phyloP scores from a whole-genome alignment of 2,797 vertebrate genomes.

The Crenichthys baileyi region DNA sequence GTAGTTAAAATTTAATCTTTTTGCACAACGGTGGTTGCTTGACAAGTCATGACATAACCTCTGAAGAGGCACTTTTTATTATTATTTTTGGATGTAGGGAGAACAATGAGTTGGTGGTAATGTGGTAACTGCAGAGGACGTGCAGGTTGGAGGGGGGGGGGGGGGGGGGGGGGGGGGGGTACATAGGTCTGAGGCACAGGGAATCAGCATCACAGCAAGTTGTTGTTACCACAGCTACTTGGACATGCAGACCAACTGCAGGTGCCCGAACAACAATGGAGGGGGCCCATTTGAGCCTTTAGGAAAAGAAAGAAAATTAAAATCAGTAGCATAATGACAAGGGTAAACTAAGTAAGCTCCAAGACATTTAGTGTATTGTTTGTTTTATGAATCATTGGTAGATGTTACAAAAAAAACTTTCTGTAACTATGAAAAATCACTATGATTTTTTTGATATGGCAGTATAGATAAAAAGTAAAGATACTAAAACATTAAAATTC shows the following conservation, averaged over 20 bases:
- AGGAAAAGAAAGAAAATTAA: slow-evolving; percentile 78
- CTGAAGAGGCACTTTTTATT: slow-evolving; percentile 45
- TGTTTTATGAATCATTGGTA: slow-evolving; percentile 39
- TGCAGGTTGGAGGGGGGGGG: slow-evolving; percentile 30
- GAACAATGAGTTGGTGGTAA: slow-evolving; percentile 55
- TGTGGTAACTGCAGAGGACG: slow-evolving; percentile 45
- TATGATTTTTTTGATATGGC: background rate
- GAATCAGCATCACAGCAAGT: slow-evolving; percentile 71
- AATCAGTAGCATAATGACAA: slow-evolving; percentile 68
- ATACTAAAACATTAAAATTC: background rate
- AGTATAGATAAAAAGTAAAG: background rate
- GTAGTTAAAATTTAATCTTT: slow-evolving; percentile 35
- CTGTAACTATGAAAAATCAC: background rate
- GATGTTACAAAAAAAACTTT: slow-evolving; percentile 34
- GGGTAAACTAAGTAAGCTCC: slow-evolving; percentile 78
- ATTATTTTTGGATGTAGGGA: slow-evolving; percentile 56
- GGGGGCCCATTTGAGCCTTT: slow-evolving; percentile 81
- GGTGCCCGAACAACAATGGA: slow-evolving; percentile 77
- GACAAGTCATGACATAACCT: slow-evolving; percentile 47
- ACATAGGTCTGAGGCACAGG: slow-evolving; percentile 22
- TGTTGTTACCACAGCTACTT: slow-evolving; percentile 82
- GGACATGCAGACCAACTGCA: slow-evolving; percentile 75
- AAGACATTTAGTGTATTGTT: slow-evolving; percentile 70
- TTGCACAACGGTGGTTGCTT: slow-evolving; percentile 13
- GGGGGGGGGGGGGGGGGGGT: slow-evolving; percentile 6